A percentile compares a stretch with the other conserved stretches of the same genome.
phyloP scores from a whole-genome alignment of 2,113 vertebrate species.

The Pseudolaguvia tuberculata region DNA sequence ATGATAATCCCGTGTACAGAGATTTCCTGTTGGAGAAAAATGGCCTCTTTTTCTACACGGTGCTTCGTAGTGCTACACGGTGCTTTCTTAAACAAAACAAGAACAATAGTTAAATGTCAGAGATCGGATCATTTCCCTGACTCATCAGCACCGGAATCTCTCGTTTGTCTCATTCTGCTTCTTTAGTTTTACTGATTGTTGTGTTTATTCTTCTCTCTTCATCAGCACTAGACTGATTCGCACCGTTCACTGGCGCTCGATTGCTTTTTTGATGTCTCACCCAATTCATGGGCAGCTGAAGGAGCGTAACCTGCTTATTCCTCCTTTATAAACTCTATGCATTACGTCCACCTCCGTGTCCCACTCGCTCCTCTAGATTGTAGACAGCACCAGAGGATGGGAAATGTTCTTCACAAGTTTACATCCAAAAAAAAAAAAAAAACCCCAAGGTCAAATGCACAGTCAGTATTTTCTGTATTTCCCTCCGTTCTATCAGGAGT shows the following conservation, averaged over 20 bases:
- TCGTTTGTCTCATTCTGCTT: background rate
- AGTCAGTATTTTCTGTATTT: slow-evolving; percentile 23
- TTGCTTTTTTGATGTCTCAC: slow-evolving; percentile 13
- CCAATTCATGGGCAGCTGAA: slow-evolving; percentile 17
- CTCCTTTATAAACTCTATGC: slow-evolving; percentile 34
- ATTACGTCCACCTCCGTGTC: slow-evolving; percentile 18
- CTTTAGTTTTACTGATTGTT: background rate
- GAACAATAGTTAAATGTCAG: slow-evolving; percentile 38
- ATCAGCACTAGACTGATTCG: background rate
- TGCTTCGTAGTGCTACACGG: slow-evolving; percentile 42
- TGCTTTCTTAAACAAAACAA: slow-evolving; percentile 34
- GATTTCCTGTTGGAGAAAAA: background rate
- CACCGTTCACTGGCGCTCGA: slow-evolving; percentile 7
- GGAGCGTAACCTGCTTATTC: slow-evolving; percentile 16
- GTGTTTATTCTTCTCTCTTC: background rate
- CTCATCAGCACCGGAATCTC: slow-evolving; percentile 16
- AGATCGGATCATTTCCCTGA: slow-evolving; percentile 9
- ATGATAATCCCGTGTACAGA: slow-evolving; percentile 45
- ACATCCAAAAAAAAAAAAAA: slow-evolving; percentile 6
- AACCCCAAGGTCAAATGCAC: slow-evolving; percentile 20
- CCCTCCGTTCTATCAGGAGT: slow-evolving; percentile 3
- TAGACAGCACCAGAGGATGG: slow-evolving; percentile 19
- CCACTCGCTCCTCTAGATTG: slow-evolving; percentile 16
- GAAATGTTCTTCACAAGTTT: slow-evolving; percentile 23
- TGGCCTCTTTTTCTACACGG: slow-evolving; percentile 35